These are phyloP conservation scores for Patiria pectinifera DNA, from an alignment of 53 echinoderm and acorn worm species.

Conservation along the genomic window DNA sequence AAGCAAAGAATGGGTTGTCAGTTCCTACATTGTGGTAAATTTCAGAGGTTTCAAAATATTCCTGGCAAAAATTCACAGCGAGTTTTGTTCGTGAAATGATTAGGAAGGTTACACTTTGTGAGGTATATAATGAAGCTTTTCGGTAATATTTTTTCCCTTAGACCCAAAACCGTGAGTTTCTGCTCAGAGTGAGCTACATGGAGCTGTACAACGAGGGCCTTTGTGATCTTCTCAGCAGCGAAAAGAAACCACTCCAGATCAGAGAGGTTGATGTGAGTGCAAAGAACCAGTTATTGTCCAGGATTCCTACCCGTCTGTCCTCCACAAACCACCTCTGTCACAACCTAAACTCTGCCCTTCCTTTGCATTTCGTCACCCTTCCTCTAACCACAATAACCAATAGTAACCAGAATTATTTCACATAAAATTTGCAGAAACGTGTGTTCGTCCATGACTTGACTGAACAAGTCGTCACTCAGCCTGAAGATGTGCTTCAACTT, in stretches of 20 bases:
- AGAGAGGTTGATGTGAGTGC: slow-evolving; percentile 72
- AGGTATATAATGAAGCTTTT: neutral
- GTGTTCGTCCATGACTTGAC: slow-evolving; percentile 82
- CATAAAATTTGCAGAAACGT: slow-evolving; percentile 57
- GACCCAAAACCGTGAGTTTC: slow-evolving; percentile 85
- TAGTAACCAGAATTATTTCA: neutral
- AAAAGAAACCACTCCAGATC: slow-evolving; percentile 75
- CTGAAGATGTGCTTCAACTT: slow-evolving; percentile 68
- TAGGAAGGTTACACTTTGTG: no score
- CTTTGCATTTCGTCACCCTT: no score
- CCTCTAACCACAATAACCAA: neutral
- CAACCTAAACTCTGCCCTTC: no score
- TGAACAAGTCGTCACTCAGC: slow-evolving; percentile 72
- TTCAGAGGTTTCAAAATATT: no score
- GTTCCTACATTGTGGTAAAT: no score
- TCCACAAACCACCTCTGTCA: no score
- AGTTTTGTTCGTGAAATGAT: no score
- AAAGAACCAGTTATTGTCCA: neutral
- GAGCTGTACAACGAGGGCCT: slow-evolving; percentile 91
- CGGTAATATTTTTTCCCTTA: slow-evolving; percentile 34
- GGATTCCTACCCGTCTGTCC: no score
- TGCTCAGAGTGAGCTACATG: slow-evolving; percentile 85
- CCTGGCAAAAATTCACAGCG: no score
- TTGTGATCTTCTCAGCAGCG: slow-evolving; percentile 75
- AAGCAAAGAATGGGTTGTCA: no score